Evolutionary conservation across 1,140 invertebrate species (phyloP).

Genomic region (Drosophila bocki): DNA sequence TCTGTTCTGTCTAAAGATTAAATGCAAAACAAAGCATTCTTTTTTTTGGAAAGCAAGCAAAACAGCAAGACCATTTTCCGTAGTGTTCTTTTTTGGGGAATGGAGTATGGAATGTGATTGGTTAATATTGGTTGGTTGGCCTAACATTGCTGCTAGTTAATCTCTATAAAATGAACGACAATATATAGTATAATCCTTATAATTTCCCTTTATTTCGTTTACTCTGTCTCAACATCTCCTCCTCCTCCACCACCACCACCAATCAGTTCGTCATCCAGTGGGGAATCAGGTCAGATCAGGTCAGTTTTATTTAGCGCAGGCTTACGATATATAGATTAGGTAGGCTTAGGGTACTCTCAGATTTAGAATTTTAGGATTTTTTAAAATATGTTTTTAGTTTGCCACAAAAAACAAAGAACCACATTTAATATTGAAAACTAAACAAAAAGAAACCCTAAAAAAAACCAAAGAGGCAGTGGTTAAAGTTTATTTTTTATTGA

Average conservation of each 20-base stretch:
- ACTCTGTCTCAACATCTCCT: constrained; percentile 49
- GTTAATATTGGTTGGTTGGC: constrained; percentile 40
- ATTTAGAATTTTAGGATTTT: not conserved
- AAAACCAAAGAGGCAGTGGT: constrained; percentile 2
- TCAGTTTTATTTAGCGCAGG: constrained; percentile 31
- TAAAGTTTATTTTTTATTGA: constrained; percentile 51
- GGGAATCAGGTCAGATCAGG: constrained; percentile 41
- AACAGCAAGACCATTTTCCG: constrained; percentile 44
- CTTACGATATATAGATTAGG: constrained; percentile 35
- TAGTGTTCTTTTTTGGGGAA: constrained; percentile 39
- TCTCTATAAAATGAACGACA: constrained; percentile 29
- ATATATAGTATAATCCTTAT: constrained; percentile 27
- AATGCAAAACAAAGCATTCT: constrained; percentile 18
- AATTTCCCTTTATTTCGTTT: constrained; percentile 47
- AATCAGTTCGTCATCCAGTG: constrained; percentile 67
- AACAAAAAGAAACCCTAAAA: constrained; percentile 25
- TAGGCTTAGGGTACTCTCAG: constrained; percentile 9
- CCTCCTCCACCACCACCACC: constrained; percentile 9
- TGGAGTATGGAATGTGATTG: constrained; percentile 56
- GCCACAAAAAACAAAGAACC: constrained; percentile 46
- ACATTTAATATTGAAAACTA: constrained; percentile 25
- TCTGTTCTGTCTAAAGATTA: constrained; percentile 62
- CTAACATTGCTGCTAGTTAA: constrained; percentile 35
- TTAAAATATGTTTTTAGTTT: constrained; percentile 30
- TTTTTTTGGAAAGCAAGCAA: constrained; percentile 32